These are phyloP conservation scores for Phallusia fumigata DNA, from an alignment of 23 tunicate species.

Conservation along the genomic window DNA sequence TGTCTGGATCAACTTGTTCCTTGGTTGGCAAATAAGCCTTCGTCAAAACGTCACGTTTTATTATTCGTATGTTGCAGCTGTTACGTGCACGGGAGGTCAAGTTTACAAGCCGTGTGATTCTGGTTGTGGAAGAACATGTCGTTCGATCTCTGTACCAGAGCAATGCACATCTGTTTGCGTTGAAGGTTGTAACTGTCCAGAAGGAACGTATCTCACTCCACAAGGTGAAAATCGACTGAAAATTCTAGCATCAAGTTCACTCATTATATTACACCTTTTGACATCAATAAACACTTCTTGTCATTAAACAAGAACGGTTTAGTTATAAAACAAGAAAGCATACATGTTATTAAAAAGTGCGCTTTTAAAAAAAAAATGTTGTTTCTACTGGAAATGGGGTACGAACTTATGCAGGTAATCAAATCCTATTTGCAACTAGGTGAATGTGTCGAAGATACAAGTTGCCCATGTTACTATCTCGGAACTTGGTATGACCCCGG, in stretches of 20 bases:
- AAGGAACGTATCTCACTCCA: constrained; percentile 20
- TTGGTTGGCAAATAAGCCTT: no score
- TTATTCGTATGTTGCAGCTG: background rate
- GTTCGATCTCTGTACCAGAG: constrained; percentile 27
- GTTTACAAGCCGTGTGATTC: constrained; percentile 24
- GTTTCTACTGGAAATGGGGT: no score
- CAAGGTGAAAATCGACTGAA: no score
- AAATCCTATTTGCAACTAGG: background rate
- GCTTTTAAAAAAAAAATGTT: no score
- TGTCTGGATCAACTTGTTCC: no score
- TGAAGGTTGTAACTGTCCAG: constrained; percentile 66
- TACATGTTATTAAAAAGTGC: no score
- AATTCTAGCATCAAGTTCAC: no score
- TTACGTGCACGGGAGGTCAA: constrained; percentile 37
- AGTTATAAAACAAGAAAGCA: no score
- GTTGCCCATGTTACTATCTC: constrained; percentile 55
- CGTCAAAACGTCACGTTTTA: no score
- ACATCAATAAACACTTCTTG: no score
- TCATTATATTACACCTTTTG: no score
- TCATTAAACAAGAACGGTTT: no score
- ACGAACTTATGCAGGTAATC: background rate
- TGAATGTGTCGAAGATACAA: constrained; percentile 27
- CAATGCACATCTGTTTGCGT: constrained; percentile 15
- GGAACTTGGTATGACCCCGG: constrained; percentile 60
- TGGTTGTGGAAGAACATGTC: constrained; percentile 32